Conservation (phyloP, 2,888 invertebrate species). For the Eucera pruinosa region DNA sequence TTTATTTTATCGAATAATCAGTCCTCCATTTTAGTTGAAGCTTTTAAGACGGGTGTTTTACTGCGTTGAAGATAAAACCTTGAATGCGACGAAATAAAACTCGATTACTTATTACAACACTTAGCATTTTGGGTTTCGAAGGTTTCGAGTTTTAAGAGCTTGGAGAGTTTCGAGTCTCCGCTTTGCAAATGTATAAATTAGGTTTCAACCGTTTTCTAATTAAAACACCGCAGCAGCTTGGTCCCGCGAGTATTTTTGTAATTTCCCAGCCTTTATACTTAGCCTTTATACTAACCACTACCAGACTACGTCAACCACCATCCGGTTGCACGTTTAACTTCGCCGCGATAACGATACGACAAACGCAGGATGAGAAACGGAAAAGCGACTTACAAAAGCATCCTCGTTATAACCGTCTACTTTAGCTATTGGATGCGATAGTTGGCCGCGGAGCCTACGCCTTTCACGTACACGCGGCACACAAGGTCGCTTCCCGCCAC, state of each 20-base stretch:
- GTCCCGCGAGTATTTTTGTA: conserved; percentile 34
- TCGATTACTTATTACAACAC: no score
- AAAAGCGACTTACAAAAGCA: conserved; percentile 51
- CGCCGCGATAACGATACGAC: conserved; percentile 48
- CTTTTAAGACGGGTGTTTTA: no score
- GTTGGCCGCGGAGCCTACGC: conserved; percentile 35
- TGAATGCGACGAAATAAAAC: no score
- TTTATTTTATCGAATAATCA: no score
- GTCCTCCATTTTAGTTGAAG: no score
- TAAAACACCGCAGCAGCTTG: conserved; percentile 6
- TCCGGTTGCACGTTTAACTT: conserved; percentile 27
- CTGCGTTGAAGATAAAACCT: no score
- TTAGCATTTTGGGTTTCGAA: no score
- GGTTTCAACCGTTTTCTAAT: no score
- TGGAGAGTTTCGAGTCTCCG: no score
- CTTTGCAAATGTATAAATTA: no score
- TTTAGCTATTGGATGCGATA: conserved; percentile 56
- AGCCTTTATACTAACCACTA: no score
- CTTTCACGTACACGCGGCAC: conserved; percentile 55
- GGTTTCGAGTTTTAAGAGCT: no score
- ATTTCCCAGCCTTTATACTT: conserved; percentile 35
- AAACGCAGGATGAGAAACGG: conserved; percentile 40
- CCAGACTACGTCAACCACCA: conserved; percentile 41
- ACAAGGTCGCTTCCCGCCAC: conserved; percentile 61
- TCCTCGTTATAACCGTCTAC: conserved; percentile 39